A percentile compares a stretch with the other conserved stretches of the same genome.
Conservation (phyloP, 2,888 invertebrate species). For the Temnothorax unifasciatus region DNA sequence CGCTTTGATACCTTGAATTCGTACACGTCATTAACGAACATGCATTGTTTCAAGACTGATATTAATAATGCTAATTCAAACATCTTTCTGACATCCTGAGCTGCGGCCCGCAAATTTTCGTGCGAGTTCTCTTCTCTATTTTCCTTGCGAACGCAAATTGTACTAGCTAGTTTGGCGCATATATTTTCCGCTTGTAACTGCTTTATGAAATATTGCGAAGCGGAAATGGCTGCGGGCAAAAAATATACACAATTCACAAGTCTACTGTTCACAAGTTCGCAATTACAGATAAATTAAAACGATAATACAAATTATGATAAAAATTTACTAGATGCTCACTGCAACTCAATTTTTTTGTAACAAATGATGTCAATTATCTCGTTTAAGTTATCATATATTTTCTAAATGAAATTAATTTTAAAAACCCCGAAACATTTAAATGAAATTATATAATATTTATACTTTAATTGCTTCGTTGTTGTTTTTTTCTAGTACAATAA, state of each 20-base stretch:
- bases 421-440: neutral
- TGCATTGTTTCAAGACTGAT: conserved; percentile 20
- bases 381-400: neutral
- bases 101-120: conserved; percentile 12
- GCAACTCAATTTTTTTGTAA: neutral
- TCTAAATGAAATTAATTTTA: conserved; percentile 1
- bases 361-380: neutral
- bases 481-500: neutral
- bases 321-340: neutral
- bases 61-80: conserved; percentile 51
- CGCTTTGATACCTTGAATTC: neutral
- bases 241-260: conserved; percentile 23
- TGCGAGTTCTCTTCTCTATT: conserved; percentile 30
- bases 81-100: neutral
- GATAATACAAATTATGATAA: neutral
- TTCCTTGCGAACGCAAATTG: conserved; percentile 26
- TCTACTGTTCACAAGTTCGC: neutral
- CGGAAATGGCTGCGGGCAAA: conserved; percentile 4
- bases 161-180: conserved; percentile 28
- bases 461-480: neutral
- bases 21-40: conserved; percentile 12
- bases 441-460: neutral
- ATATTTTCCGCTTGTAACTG: conserved; percentile 46
- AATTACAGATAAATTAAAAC: conserved; percentile 31
- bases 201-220: conserved; percentile 43